Percentiles rank a stretch among this genome's conserved stretches.
Evolutionary conservation across 2,797 vertebrate genomes (phyloP).

Genomic region (Paramormyrops hopkinsi): DNA sequence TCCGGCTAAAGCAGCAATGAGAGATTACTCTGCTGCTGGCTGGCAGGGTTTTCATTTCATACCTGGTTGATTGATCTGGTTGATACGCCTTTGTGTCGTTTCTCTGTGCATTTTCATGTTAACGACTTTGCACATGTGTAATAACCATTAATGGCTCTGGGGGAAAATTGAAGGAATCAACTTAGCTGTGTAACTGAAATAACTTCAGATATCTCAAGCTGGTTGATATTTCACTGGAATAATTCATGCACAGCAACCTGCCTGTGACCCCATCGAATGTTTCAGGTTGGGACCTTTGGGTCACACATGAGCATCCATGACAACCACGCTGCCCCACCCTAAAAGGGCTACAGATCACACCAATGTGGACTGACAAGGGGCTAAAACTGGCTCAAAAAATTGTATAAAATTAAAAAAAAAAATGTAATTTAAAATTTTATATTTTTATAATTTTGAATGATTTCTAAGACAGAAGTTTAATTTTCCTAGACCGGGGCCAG

Average conservation of each 20-base stretch:
- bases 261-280: neutral
- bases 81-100: neutral
- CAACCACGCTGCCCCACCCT: neutral
- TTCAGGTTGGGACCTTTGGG: neutral
- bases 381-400: neutral
- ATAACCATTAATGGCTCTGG: neutral
- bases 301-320: neutral
- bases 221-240: neutral
- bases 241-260: neutral
- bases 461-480: neutral
- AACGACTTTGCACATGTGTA: neutral
- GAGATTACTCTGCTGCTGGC: neutral
- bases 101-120: neutral
- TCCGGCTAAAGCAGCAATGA: neutral
- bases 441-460: neutral
- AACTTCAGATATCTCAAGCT: neutral
- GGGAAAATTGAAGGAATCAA: neutral
- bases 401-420: neutral
- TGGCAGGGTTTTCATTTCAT: neutral
- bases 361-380: neutral
- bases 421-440: neutral
- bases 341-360: neutral
- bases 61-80: neutral
- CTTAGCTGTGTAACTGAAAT: neutral
- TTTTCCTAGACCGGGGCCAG: neutral